These are phyloP conservation scores for Lipotes vexillifer DNA, from an alignment of 2,113 vertebrate genomes.

Conservation along the genomic window DNA sequence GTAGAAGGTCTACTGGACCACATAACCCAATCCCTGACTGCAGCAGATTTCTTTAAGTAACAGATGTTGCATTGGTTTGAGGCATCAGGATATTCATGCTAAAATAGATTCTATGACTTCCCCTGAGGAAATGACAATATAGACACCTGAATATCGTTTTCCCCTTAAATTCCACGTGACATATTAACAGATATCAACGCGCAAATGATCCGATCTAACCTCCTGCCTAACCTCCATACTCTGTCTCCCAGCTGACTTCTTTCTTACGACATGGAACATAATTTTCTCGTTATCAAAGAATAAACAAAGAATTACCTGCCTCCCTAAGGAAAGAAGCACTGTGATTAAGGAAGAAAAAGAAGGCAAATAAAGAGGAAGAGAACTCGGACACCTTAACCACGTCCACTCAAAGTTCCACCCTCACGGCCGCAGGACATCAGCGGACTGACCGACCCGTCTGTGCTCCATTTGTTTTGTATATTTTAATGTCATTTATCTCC, in stretches of 20 bases:
- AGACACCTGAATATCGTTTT: not conserved
- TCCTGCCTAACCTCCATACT: not conserved
- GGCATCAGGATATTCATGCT: not conserved
- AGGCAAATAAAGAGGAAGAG: not conserved
- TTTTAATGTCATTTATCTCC: not conserved
- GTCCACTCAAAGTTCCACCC: not conserved
- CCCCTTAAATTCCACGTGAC: not conserved
- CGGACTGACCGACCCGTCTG: not conserved
- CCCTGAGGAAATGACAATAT: not conserved
- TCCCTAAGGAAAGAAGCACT: not conserved
- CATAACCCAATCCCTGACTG: not conserved
- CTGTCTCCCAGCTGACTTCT: not conserved
- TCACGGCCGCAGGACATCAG: not conserved
- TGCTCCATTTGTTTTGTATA: not conserved
- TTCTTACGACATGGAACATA: not conserved
- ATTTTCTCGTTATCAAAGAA: not conserved
- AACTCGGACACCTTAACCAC: not conserved
- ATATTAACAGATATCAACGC: not conserved
- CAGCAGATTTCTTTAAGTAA: not conserved
- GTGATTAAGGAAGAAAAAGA: not conserved
- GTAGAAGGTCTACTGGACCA: not conserved
- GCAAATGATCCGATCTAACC: not conserved
- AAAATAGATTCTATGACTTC: not conserved
- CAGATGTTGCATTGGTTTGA: not conserved
- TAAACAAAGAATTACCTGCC: not conserved